These are phyloP conservation scores for Yponomeuta malinellus DNA, from an alignment of 2,888 invertebrate genomes.

Conservation along the genomic window DNA sequence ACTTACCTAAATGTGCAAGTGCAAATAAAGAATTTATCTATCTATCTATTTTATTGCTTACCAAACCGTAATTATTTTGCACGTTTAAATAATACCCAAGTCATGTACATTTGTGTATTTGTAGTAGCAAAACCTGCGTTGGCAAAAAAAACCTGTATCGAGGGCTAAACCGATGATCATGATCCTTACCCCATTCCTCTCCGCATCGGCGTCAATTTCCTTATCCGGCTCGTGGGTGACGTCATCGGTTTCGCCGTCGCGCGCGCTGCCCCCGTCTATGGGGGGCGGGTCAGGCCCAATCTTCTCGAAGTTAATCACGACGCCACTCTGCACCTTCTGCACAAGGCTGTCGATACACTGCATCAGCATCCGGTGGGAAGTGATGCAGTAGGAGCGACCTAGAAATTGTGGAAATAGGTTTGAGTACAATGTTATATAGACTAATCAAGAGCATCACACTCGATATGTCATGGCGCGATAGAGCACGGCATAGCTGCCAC, in stretches of 20 bases:
- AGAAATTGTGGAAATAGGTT: background rate
- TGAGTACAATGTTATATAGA: slow-evolving; percentile 23
- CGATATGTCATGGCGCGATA: too few relatives aligned
- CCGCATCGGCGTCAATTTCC: slow-evolving; percentile 62
- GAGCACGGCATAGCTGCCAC: too few relatives aligned
- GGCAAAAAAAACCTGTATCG: too few relatives aligned
- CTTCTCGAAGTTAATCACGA: slow-evolving; percentile 98
- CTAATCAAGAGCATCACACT: background rate
- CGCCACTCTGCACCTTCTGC: slow-evolving; percentile 97
- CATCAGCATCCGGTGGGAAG: slow-evolving; percentile 95
- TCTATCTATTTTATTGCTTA: too few relatives aligned
- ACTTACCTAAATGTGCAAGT: too few relatives aligned
- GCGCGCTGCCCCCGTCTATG: slow-evolving; percentile 69
- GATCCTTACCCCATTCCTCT: slow-evolving; percentile 66
- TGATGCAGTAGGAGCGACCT: slow-evolving; percentile 96
- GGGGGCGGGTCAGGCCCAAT: slow-evolving; percentile 91
- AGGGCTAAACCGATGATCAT: slow-evolving; percentile 21
- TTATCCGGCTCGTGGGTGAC: slow-evolving; percentile 59
- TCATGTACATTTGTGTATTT: too few relatives aligned
- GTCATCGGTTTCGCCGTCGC: slow-evolving; percentile 69
- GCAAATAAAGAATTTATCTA: too few relatives aligned
- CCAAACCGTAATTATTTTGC: too few relatives aligned
- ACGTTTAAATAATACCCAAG: too few relatives aligned
- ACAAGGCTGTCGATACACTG: slow-evolving; percentile 98
- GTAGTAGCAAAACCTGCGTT: too few relatives aligned